Evolutionary conservation across 1,140 invertebrate genomes (phyloP).

Genomic region (Phymastichus coffea): DNA sequence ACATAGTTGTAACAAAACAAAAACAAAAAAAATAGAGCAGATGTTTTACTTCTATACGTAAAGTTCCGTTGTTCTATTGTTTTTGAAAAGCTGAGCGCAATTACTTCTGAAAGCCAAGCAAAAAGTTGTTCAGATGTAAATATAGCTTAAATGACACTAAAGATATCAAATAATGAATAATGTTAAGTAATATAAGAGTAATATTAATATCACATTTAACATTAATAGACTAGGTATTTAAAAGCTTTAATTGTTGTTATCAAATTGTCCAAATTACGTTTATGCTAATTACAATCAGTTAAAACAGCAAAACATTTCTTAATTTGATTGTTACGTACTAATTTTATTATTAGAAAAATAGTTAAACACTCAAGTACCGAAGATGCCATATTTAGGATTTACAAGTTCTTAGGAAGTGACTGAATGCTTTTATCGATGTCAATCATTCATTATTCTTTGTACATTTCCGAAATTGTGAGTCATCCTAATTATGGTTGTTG

Average conservation of each 20-base stretch:
- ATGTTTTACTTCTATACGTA: constrained; percentile 7
- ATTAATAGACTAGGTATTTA: constrained; percentile 44
- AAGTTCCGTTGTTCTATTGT: constrained; percentile 17
- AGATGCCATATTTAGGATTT: constrained; percentile 23
- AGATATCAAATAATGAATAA: constrained; percentile 43
- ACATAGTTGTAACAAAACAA: too few species aligned
- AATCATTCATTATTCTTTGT: constrained; percentile 7
- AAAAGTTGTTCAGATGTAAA: constrained; percentile 51
- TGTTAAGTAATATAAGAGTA: constrained; percentile 43
- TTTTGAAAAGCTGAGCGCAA: constrained; percentile 24
- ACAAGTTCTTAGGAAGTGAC: constrained; percentile 2
- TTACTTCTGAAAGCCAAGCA: constrained; percentile 32
- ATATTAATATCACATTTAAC: constrained; percentile 46
- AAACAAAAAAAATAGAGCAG: not conserved
- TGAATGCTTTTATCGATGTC: constrained; percentile 12
- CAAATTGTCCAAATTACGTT: too few species aligned
- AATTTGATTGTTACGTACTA: too few species aligned
- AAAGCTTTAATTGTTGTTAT: constrained; percentile 50
- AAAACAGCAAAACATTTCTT: too few species aligned
- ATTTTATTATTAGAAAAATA: constrained; percentile 16
- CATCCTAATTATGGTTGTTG: constrained; percentile 11
- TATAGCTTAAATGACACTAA: constrained; percentile 48
- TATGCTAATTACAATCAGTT: too few species aligned
- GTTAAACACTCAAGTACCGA: constrained; percentile 8
- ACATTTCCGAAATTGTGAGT: constrained; percentile 4